Percentiles rank a stretch among this genome's conserved stretches.
Conservation (phyloP, 2,797 vertebrate species). For the Fundulus diaphanus region DNA sequence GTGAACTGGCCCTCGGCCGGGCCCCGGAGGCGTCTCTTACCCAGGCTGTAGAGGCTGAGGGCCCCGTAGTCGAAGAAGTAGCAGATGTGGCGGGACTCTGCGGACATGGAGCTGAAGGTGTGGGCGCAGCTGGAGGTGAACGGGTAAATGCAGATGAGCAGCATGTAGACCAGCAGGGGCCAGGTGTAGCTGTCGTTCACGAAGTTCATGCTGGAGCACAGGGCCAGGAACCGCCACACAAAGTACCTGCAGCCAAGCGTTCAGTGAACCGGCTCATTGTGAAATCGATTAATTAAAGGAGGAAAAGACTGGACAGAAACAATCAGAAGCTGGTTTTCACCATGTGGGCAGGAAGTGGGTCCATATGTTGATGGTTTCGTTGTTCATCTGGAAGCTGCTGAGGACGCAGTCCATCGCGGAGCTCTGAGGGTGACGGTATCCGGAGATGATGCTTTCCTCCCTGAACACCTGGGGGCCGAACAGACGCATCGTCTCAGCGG, state of each 20-base stretch:
- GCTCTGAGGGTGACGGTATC: conserved; percentile 88
- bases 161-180: conserved; percentile 87
- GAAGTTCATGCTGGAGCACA: conserved; percentile 81
- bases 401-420: conserved; percentile 90
- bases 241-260: conserved; percentile 78
- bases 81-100: conserved; percentile 85
- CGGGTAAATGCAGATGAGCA: conserved; percentile 87
- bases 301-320: not conserved
- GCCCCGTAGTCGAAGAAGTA: conserved; percentile 89
- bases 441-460: conserved; percentile 90
- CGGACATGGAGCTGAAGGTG: conserved; percentile 89
- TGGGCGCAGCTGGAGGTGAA: conserved; percentile 88
- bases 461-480: conserved; percentile 83
- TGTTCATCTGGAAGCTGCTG: conserved; percentile 92
- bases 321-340: conserved; percentile 55
- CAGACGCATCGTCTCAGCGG: conserved; percentile 5
- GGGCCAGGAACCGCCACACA: conserved; percentile 82
- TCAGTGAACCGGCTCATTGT: not conserved
- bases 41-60: conserved; percentile 86
- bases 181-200: conserved; percentile 82
- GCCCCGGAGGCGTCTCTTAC: conserved; percentile 51
- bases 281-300: not conserved
- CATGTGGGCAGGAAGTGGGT: conserved; percentile 91
- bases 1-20: not conserved
- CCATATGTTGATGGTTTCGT: conserved; percentile 93